Evolutionary conservation across 2,113 vertebrate genomes (phyloP).

Genomic region (Axis porcinus): DNA sequence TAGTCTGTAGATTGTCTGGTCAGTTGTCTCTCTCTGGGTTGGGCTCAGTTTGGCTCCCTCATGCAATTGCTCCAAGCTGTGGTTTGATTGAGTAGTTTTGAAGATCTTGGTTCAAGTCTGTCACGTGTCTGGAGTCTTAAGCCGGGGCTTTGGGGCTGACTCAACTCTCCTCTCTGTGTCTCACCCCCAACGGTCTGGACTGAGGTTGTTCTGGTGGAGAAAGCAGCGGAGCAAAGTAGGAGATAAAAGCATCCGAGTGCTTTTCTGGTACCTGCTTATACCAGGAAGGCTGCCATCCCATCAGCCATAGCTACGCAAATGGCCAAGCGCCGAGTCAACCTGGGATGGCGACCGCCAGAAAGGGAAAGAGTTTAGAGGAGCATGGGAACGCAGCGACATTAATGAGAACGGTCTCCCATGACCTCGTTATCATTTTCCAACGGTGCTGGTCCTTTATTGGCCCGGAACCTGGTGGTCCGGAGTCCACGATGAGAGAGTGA

Average conservation of each 20-base stretch:
- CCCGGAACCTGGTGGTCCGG: too few species aligned
- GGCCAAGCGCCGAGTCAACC: not conserved
- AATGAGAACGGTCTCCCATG: not conserved
- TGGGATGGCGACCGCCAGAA: not conserved
- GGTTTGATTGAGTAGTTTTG: not conserved
- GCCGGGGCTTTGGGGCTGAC: not conserved
- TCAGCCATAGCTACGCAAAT: not conserved
- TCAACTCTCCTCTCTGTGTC: not conserved
- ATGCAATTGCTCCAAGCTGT: not conserved
- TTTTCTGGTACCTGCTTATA: not conserved
- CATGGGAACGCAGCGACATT: not conserved
- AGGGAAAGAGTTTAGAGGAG: not conserved
- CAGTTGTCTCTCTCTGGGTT: not conserved
- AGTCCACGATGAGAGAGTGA: too few species aligned
- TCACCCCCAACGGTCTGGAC: rapidly evolving
- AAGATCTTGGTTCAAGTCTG: not conserved
- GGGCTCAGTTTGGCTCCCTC: not conserved
- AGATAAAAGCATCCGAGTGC: not conserved
- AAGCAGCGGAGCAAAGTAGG: not conserved
- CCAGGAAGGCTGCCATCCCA: not conserved
- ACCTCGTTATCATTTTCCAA: not conserved
- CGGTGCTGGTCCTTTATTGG: too few species aligned
- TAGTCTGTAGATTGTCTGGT: too few species aligned
- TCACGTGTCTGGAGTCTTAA: not conserved
- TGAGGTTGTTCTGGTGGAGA: not conserved